Evolutionary conservation across 37 sponge, comb jelly and placozoan genomes (phyloP), one percentile per base, ranked within the genome.

Genomic region (Ianthella basta): DNA sequence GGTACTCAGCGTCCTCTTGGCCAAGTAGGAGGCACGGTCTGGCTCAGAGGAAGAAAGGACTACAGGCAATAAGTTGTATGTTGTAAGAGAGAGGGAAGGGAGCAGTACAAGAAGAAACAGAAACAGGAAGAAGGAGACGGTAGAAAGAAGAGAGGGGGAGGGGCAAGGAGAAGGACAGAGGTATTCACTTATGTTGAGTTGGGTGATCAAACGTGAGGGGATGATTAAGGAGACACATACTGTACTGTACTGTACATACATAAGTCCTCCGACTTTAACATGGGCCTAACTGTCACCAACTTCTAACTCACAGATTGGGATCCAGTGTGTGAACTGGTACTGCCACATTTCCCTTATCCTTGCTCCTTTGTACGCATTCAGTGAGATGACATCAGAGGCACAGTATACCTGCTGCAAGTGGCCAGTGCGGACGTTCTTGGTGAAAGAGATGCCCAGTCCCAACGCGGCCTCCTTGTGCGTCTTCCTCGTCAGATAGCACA

Each of bases 361-460:
- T 19, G 55, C 55, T 6, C 87, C 84, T 35, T 86, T 86, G 82
- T 86, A 90, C 18, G 91, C 86, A 64, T 86, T 86, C 55, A 90
- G 91, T 21, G 91, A 90, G 33, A 90, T 74, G 38, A 90, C 38
- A 30, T 86, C 87, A 50, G 91, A 86, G n/a, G 81, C 83, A 77
- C 91, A 90, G 81, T n/a, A 2, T 0, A 90, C 91, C 12, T 23
- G 75, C 80, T 90, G 87, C 24, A 90, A 44, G 18, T 44, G 75
- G 18, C 91, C 91, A 56, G 87, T 90, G 54, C 91, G 66, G 6
- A 86, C 67, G 53, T 90, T 86, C 84, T 90, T 90, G 40, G 84
- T 64, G 60, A 78, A 77, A 70, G 50, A 65, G 35, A 90, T 90
- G 27, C 91, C 91, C 23, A 90, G 34, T 0, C 91, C 91, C 54